Evolutionary conservation across 2,113 vertebrate species (phyloP).

Genomic region (Leuciscus idus): DNA sequence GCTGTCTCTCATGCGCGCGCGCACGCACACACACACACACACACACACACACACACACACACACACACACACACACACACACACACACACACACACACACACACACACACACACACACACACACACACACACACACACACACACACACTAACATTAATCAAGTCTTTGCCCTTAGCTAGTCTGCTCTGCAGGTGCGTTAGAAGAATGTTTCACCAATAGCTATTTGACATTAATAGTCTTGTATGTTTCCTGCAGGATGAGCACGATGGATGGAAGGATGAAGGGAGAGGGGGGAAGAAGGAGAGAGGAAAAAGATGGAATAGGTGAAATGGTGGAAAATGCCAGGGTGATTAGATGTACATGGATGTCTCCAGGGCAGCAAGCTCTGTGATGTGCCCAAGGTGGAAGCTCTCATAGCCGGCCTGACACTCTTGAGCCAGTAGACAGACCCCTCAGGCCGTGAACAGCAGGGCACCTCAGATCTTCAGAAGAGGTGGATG

Average conservation of each 20-base stretch:
- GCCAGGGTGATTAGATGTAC: conserved; percentile 11
- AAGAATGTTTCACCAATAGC: conserved; percentile 44
- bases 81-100: conserved; percentile 15
- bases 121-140: neutral
- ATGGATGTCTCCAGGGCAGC: conserved; percentile 20
- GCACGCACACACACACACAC: neutral
- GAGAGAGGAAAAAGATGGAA: neutral
- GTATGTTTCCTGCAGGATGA: conserved; percentile 27
- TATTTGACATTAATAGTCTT: conserved; percentile 47
- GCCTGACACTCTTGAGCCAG: conserved; percentile 21
- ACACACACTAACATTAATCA: conserved; percentile 40
- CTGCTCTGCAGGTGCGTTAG: conserved; percentile 25
- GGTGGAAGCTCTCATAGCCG: conserved; percentile 26
- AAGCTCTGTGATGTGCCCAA: conserved; percentile 12
- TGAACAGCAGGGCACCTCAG: conserved; percentile 39
- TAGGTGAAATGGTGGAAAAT: neutral
- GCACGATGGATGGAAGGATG: conserved; percentile 24
- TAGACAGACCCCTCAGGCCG: conserved; percentile 21
- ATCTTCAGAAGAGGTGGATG: neutral
- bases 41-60: conserved; percentile 41
- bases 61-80: conserved; percentile 25
- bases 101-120: conserved; percentile 28
- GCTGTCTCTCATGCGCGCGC: neutral
- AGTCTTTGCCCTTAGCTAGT: conserved; percentile 24
- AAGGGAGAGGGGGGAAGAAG: neutral